Evolutionary conservation across 2,113 vertebrate species (phyloP), one percentile per base, ranked within the genome.

Genomic region (Eonycteris spelaea): DNA sequence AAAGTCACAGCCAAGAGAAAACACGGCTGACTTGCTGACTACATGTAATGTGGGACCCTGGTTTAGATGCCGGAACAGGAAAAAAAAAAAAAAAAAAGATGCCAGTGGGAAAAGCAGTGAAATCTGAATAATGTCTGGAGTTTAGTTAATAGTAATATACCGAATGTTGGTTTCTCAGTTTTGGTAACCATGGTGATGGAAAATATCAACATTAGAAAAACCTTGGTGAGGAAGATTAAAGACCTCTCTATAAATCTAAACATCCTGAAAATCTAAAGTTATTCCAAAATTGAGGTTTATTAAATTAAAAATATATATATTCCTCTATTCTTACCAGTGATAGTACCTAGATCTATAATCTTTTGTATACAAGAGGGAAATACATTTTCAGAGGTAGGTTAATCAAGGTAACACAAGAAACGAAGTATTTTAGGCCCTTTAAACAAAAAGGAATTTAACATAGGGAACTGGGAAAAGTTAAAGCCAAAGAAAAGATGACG

Each of bases 11-110:
- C 18, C 24, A 19, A 88, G 22, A 86, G 9, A 30, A 33, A 33
- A 33, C 7, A 1, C 5, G 15, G 3, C 4, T 57, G 30, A 71
- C 5, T 2, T 22, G 2, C 57, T 30, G 13, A 19, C 7, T 15
- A 4, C 9, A 2, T 19, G 53, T 5, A 2, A 30, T 15, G 16
- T 16, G 38, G 30, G 6, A 4, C 35, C 24, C 6, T 11, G 45
- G 33, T 30, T 3, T 48, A 67, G 38, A 13, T 40, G 40, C 38
- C 24, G 33, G 28, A 26, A 18, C 8, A 38, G 45, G 15, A 51
- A 51, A 16, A 51, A 48, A 67, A 11, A 11, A 48, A 51, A 51
- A 67, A 15, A 59, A 84, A 30, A 22, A 43, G 8, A 65, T 9
- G 3, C 11, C 2, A 21, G 15, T 8, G 35, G 74, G 45, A 38